Evolutionary conservation across 2,888 invertebrate genomes (phyloP), one percentile per base, ranked within the genome.

Genomic region (Ophion slaviceki): DNA sequence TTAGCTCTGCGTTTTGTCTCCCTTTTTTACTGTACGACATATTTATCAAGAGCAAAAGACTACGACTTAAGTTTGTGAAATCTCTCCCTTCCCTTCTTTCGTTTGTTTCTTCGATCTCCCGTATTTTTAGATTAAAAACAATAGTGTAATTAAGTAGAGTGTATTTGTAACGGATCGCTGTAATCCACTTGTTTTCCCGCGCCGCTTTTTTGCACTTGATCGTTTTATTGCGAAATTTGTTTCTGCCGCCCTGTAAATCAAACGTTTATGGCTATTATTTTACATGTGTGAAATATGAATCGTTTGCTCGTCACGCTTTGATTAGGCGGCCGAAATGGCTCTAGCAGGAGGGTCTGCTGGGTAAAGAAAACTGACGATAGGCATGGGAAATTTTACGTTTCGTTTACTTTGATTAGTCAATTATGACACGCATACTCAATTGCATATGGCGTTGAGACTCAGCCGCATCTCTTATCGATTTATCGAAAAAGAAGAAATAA

Each of bases 41-140:
- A 92, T 92, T 92, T 92, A 92, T 92, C 89, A 90, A 91, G 90
- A 90, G 89, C 85, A 81, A 88, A 92, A 92, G 90, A 92, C 91
- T 91, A 88, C 74, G 78, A 57, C 24, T 61, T n/a, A 59, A 11
- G 62, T 62, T 71, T 78, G 11, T 62, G 62, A 24, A 70, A 59
- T 75, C 11, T 40, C 62, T 76, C 78, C 45, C 47, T 74, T 64
- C 70, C n/a, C 45, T 64, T 79, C 75, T 74, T 68, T 45, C 32
- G 36, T 32, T 59, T 68, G 10, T 67, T 20, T 11, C 71, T 75
- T 62, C 3, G 28, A 36, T 64, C 28, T 59, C n/a, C 59, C 20
- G 11, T 72, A 47, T 57, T 53, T 47, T n/a, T 61, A 24, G 61
- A 24, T 24, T 20, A 61, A 61, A 61, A 24, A 20, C 53, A 17